Evolutionary conservation across 1,140 invertebrate genomes (phyloP), one percentile per base, ranked within the genome.

Genomic region (Pseudoatta argentina): DNA sequence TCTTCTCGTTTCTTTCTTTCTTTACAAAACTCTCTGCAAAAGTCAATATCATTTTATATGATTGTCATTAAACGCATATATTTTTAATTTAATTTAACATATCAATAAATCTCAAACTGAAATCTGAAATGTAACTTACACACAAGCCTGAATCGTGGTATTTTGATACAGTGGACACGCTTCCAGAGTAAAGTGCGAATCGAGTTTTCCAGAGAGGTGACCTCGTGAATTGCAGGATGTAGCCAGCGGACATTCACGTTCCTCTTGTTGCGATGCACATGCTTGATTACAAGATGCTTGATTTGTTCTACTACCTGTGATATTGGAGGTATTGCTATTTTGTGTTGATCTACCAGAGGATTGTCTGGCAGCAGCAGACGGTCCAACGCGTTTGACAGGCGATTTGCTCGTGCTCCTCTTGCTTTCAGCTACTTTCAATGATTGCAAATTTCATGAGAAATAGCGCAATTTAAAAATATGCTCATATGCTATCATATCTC

Each of bases 161-260:
- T 99, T 99, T 93, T 99, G 98, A 95, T 98, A 99, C 6, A 97
- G 92, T 7, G 98, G 98, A 94, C 98, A 99, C 14, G 98, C 97
- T 93, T 98, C 97, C 63, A 98, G 95, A 3, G 98, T 98, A 93
- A 98, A 98, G 95, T 99, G 98, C 30, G 96, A 96, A 12, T 97
- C 96, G 88, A 97, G 96, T 92, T 97, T 97, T 39, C 98, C 98
- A n/a, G 97, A 97, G 93, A 99, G 95, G 96, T 99, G 98, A 81
- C 98, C 98, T 34, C 95, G 94, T 27, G 98, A 99, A 94, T 99
- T 97, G 94, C 98, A 99, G 10, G 92, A 90, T 5, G 97, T 97
- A 82, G 98, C 97, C 16, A 99, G 95, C 0, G 98, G 98, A 95
- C 98, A 99, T 86, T 97, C 96, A 39, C 97, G 95, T 89, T 98